Evolutionary conservation across 2,888 invertebrate species (phyloP), one percentile per base, ranked within the genome.

Genomic region (Lathronympha strigana): DNA sequence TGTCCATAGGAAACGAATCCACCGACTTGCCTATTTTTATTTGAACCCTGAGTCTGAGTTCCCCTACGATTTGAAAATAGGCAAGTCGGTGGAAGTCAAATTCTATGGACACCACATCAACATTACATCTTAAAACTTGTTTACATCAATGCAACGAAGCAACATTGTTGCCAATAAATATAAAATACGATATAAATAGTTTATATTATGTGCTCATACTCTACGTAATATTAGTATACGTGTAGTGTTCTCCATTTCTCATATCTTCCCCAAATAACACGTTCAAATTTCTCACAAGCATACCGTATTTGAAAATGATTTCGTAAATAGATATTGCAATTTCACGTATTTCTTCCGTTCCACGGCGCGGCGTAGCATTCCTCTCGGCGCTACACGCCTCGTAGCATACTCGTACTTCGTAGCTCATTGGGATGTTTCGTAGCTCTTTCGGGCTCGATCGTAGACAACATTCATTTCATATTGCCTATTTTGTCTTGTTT

Each of bases 361-460:
- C 15, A 15, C 25, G 15, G 31, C 50, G 23, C 47, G 23, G 36
- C 60, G 60, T 60, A 60, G 60, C 60, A 50, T 28, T 60, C 49
- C 33, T 38, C 17, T 21, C 33, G 45, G 5, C 11, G 21, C 15
- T 15, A 17, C 2, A 13, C 15, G 60, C 40, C 38, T 28, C 38
- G 21, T 36, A 21, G 51, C 51, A 53, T 53, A 21, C 33, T 33
- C 51, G 36, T 53, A 21, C 33, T 33, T 43, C 38, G 54, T 62
- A 54, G 54, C 47, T n/a, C 23, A 21, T 45, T 49, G 21, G 21
- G 4, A 57, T 49, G 21, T 63, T 57, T 55, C 31, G 55, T 57
- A 63, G 63, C 63, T 38, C 28, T n/a, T n/a, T n/a, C n/a, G n/a
- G 51, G 31, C 49, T 54, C 62, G 36, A 11, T n/a, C 43, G 31